Evolutionary conservation across 2,797 vertebrate genomes (phyloP), one percentile per base, ranked within the genome.

Genomic region (Manis pentadactyla): DNA sequence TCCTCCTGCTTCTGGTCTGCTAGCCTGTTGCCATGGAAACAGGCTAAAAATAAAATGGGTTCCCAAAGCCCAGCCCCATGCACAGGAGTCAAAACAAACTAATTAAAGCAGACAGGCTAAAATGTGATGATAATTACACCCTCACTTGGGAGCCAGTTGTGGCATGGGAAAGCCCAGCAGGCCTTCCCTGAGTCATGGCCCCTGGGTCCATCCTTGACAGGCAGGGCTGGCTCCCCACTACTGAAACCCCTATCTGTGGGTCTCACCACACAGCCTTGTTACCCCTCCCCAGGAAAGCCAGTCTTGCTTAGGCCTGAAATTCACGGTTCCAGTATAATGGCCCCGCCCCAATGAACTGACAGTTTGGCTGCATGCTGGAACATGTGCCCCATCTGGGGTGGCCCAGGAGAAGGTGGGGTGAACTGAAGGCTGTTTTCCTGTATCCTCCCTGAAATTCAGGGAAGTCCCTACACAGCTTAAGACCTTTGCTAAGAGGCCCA

Each of bases 11-110:
- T 97, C 96, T 90, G 91, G 96, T 93, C 96, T 1, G 59, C 95
- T 90, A 87, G 97, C 93, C 68, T n/a, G 98, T 98, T 98, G 97
- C 98, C 96, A 96, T 98, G 98, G 98, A 94, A 98, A 99, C 97
- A 0, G 73, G 98, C 98, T 98, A 98, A 98, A 98, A 99, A 98
- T 98, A 98, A 97, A 97, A 81, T 42, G 87, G 81, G 93, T 73
- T 98, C 95, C 87, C 84, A 61, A 77, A 97, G 90, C 96, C 97
- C 97, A 96, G 94, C 96, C 95, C 84, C 53, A 69, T 83, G 94
- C 69, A 92, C 97, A 98, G 97, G 93, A 94, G 57, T 98, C 98
- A 98, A 98, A 98, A 98, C 98, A 98, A 98, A 95, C 98, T 98
- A 98, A 96, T 84, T 98, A 98, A 98, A 97, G 97, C 97, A 90